A percentile compares a stretch with the other conserved stretches of the same genome.
Conservation (phyloP, 2,888 invertebrate species). For the Mactromeris polynyma region DNA sequence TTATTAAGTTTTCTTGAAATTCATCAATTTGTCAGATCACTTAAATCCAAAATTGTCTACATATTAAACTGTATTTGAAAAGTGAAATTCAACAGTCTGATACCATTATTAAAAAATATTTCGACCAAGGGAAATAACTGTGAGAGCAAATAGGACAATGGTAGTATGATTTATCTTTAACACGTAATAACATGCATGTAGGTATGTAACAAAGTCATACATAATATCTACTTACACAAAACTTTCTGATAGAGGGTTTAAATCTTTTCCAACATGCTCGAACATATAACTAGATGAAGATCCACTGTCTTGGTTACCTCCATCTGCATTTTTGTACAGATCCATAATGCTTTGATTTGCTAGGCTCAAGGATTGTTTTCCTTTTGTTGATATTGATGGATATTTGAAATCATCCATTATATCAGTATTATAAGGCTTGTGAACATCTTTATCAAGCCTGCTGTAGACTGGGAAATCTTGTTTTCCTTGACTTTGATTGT, state of each 20-base stretch:
- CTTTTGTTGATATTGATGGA: background rate
- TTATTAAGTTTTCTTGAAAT: too few relatives aligned
- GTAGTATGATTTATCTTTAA: background rate
- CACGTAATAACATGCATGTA: background rate
- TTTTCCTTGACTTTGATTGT: background rate
- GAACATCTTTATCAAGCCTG: background rate
- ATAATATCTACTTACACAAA: background rate
- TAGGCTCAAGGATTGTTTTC: background rate
- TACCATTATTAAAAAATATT: background rate
- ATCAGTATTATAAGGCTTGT: background rate
- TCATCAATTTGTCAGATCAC: too few relatives aligned
- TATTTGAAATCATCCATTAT: background rate
- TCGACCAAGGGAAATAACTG: background rate
- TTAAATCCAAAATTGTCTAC: too few relatives aligned
- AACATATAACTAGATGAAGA: background rate
- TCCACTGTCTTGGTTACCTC: background rate
- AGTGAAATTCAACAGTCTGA: too few relatives aligned
- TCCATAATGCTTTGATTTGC: background rate
- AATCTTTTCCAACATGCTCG: background rate
- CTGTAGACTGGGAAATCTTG: background rate
- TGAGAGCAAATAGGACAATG: background rate
- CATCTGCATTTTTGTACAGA: conserved; percentile 9
- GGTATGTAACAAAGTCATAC: background rate
- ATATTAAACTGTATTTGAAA: too few relatives aligned
- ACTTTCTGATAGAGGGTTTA: background rate